Evolutionary conservation across 2,113 vertebrate species (phyloP), one percentile per base, ranked within the genome.

Genomic region (Plectropomus leopardus): DNA sequence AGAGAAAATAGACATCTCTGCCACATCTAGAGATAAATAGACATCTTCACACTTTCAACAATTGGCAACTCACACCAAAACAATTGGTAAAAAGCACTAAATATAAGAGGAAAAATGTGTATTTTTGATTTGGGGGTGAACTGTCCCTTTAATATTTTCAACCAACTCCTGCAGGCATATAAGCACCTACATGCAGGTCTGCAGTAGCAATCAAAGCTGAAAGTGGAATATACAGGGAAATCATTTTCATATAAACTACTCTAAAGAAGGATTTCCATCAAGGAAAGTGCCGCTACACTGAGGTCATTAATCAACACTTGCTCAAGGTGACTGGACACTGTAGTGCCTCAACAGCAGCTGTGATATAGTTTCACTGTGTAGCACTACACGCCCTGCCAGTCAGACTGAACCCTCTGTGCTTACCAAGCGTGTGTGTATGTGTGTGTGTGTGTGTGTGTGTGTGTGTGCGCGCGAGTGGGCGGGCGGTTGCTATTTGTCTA

Each of bases 291-390:
- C 32, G 53, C 68, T 55, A 28, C 83, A 51, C 80, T 14, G 57
- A 83, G 79, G 75, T 86, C 85, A 89, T 92, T 90, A 90, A 91
- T 93, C 90, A 92, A 67, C 26, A 10, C 61, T 82, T 51, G 61
- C 80, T 72, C 0, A 40, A 84, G 81, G 83, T 84, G 91, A 88
- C 83, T 87, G 85, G 78, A 75, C 76, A 71, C 58, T 75, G 63
- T 64, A 82, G 78, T 65, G 84, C 74, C 58, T 72, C 60, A 72
- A 78, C 72, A 88, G 72, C 80, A 81, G 85, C 74, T n/a, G 58
- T 59, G 79, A 36, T 83, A 68, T 24, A 72, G 70, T 68, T 81
- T 61, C 74, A 72, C 48, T n/a, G 47, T 76, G 79, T 32, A 60
- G 53, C 68, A 23, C 53, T 59, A 17, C 70, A 69, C 68, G 7